Base-by-base conservation (phyloP, 2,797 vertebrate species). In the Typhlichthys subterraneus region DNA sequence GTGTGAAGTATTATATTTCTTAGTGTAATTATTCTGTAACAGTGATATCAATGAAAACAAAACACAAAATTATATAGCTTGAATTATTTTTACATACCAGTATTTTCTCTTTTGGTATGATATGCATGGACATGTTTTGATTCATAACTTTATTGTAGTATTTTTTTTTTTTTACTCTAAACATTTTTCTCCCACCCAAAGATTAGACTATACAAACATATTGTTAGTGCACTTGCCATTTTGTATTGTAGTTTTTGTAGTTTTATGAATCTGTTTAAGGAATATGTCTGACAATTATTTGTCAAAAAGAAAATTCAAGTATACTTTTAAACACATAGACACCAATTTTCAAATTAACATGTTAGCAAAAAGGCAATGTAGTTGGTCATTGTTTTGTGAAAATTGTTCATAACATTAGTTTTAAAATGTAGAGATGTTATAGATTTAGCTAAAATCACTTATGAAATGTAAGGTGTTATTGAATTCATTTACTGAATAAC, bases 121-220 rank as follows among this genome's bases (percentile, higher is more conserved):
- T 12, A 54, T 61, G 11, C 50, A 14, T 75, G 48, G 51, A 48
- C 14, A 13, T 15, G 12, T 29, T 73, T 8, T 45, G 23, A 59
- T 56, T 12, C n/a, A 57, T 59, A 11, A 23, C 52, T 11, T 13
- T 10, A 2, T 1, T 1, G 4, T 59, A 31, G 0, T n/a, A 5
- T 46, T 45, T 0, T 60, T 61, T n/a, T n/a, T n/a, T 17, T 61
- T 53, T 7, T 29, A 59, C 63, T 61, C 17, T 58, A 51, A 42
- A 8, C 45, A 4, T 60, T 69, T 56, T 70, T 45, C 4, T 0
- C 2, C 38, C 19, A 55, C 49, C 74, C 80, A 85, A 85, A 82
- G 69, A 80, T 12, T 58, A 46, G 46, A 63, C 57, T n/a, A 23
- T 63, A 33, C 29, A 54, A 15, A 54, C 11, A 33, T 55, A 9